These are phyloP conservation scores for Platycheirus rosarum DNA, from an alignment of 2,888 invertebrate species.

Conservation along the genomic window DNA sequence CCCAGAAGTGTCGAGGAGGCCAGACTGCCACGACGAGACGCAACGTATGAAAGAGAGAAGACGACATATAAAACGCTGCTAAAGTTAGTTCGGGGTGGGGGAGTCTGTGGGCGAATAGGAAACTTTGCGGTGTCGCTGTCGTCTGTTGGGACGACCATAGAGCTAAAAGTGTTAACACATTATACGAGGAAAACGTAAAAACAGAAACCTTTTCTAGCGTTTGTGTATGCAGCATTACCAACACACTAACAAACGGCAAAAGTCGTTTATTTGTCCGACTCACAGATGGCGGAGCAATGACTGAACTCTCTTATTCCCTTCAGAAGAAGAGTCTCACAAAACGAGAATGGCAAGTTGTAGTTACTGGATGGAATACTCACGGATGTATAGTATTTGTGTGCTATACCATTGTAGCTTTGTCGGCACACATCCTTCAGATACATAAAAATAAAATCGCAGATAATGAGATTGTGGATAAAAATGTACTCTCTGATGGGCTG, in stretches of 20 bases:
- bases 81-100: neutral
- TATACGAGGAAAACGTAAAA: conserved; percentile 46
- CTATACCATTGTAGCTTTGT: conserved; percentile 51
- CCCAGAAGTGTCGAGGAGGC: conserved; percentile 63
- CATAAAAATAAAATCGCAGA: conserved; percentile 53
- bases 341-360: conserved; percentile 36
- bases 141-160: conserved; percentile 58
- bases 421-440: conserved; percentile 51
- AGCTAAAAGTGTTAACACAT: conserved; percentile 68
- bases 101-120: conserved; percentile 24
- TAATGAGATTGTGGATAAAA: conserved; percentile 69
- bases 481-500: conserved; percentile 23
- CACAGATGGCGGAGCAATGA: conserved; percentile 65
- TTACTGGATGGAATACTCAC: neutral
- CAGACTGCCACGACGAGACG: conserved; percentile 48
- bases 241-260: conserved; percentile 39
- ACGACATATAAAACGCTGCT: conserved; percentile 20
- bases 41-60: conserved; percentile 32
- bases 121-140: conserved; percentile 66
- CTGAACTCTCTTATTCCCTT: conserved; percentile 54
- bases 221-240: conserved; percentile 27
- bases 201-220: conserved; percentile 11
- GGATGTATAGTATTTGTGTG: conserved; percentile 39
- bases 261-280: conserved; percentile 55
- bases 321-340: conserved; percentile 33